Conservation (phyloP, 1,140 invertebrate genomes). For the Lordiphosa collinella region DNA sequence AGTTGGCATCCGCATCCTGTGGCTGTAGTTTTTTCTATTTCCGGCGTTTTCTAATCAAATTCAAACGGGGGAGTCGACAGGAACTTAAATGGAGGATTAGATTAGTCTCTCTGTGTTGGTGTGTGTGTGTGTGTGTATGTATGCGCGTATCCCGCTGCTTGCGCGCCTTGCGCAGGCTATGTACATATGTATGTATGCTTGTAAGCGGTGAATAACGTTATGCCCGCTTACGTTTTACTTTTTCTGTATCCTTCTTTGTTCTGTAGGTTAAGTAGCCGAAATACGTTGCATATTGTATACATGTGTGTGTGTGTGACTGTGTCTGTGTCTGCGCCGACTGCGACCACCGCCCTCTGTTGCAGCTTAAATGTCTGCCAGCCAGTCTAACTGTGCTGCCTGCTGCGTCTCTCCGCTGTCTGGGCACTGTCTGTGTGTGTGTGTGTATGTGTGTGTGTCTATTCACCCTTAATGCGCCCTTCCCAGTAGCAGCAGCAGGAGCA, state of each 20-base stretch:
- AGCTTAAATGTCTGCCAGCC: constrained; percentile 63
- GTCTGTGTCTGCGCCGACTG: constrained; percentile 11
- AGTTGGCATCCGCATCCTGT: constrained; percentile 16
- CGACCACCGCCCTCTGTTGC: constrained; percentile 76
- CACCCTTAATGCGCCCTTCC: constrained; percentile 52
- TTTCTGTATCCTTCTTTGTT: constrained; percentile 53
- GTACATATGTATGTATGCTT: not conserved
- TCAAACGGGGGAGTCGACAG: constrained; percentile 34
- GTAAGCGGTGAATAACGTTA: constrained; percentile 13
- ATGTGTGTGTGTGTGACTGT: not conserved
- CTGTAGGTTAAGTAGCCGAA: constrained; percentile 71
- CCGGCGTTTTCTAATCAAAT: constrained; percentile 36
- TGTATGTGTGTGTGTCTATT: constrained; percentile 31
- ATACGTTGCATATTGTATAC: constrained; percentile 59
- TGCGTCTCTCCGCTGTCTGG: constrained; percentile 17
- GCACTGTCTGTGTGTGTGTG: constrained; percentile 18
- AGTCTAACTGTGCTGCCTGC: constrained; percentile 62
- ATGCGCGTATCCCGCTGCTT: constrained; percentile 29
- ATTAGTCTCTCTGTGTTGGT: constrained; percentile 29
- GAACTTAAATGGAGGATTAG: constrained; percentile 43
- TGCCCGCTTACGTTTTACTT: constrained; percentile 40
- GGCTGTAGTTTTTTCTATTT: constrained; percentile 44
- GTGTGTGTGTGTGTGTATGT: constrained; percentile 5
- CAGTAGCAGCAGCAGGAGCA: constrained; percentile 2
- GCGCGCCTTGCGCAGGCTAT: constrained; percentile 35